Conservation (phyloP, 1,140 invertebrate species). For the Bombus confusus region DNA sequence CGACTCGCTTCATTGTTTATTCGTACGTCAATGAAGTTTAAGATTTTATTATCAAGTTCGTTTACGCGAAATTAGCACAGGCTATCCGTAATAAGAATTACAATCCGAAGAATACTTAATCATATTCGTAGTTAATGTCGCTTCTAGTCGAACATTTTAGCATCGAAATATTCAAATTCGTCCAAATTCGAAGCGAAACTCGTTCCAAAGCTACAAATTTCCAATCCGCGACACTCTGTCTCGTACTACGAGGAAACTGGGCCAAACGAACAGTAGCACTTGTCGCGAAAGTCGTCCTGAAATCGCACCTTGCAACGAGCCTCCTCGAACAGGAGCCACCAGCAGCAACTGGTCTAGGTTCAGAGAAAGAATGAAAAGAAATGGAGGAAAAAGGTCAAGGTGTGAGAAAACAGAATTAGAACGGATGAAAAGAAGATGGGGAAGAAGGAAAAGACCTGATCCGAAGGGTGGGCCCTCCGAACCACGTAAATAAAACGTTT, state of each 20-base stretch:
- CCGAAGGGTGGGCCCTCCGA: constrained; percentile 17
- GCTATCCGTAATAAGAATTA: no score
- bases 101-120: no score
- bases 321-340: background rate
- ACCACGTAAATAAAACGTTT: constrained; percentile 73
- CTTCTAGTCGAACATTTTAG: no score
- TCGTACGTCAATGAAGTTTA: no score
- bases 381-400: constrained; percentile 10
- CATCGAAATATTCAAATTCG: no score
- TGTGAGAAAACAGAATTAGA: constrained; percentile 53
- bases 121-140: no score
- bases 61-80: no score
- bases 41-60: no score
- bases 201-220: background rate
- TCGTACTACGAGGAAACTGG: background rate
- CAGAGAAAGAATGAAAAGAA: background rate
- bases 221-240: no score
- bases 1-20: no score
- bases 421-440: constrained; percentile 6
- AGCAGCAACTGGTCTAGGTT: background rate
- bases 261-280: constrained; percentile 69
- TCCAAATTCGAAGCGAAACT: background rate
- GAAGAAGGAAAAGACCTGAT: background rate
- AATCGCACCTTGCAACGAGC: constrained; percentile 57
- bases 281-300: constrained; percentile 71